Evolutionary conservation across 2,797 vertebrate genomes (phyloP), one percentile per base, ranked within the genome.

Genomic region (Sciurus vulgaris): DNA sequence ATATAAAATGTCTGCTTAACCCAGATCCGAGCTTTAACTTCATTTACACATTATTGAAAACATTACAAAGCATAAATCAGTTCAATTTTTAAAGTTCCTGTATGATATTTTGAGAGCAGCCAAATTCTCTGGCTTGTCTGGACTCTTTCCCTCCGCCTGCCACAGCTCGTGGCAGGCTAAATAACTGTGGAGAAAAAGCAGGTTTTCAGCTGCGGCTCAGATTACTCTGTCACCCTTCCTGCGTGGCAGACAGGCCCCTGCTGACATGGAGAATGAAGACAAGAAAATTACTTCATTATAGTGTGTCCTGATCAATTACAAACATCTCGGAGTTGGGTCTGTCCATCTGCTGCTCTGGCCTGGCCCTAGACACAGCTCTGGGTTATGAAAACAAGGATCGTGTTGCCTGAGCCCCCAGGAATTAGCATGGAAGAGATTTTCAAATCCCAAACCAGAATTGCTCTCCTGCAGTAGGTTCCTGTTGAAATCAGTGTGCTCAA

Each of bases 201-300:
- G 98, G 97, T 98, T 98, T 98, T 98, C 98, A 98, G 98, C 97
- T 98, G 98, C 74, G 93, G 98, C 98, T 98, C 98, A 98, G 97
- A 98, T 98, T 98, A 98, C 98, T 94, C 98, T 97, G 98, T 98
- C 97, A 98, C 98, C 98, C 98, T 98, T 98, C 97, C 98, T 98
- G 97, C 96, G 1, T 97, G 97, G 98, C 98, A 98, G 98, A 98
- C 98, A 97, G 97, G 97, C 97, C 98, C 98, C 98, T 97, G 98
- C 98, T 99, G 98, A 98, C 98, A 98, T 89, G 90, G 98, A 98
- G 98, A 98, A 98, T 95, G 98, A 98, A 98, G 98, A 98, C 97
- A 97, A 98, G 98, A 98, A 98, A 99, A 98, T 99, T 98, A 98
- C 98, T 98, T 99, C 98, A 98, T 99, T 98, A 98, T 97, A 98